Evolutionary conservation across 2,888 invertebrate genomes (phyloP).

Genomic region (Tetanocera ferruginea): DNA sequence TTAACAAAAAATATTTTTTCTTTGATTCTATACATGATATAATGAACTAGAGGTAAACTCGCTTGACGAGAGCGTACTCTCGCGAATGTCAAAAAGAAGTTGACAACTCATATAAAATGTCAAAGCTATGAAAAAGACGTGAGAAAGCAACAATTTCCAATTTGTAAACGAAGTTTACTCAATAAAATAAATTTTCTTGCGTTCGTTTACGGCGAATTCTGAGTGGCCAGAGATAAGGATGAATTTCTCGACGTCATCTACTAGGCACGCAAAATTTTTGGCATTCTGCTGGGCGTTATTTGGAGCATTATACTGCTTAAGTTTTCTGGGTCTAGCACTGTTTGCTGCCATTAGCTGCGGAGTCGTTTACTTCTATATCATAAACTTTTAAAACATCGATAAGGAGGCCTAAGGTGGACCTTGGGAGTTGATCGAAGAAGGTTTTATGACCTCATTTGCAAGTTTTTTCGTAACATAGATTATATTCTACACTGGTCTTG

Average conservation of each 20-base stretch:
- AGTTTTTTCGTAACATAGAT: conserved; percentile 99
- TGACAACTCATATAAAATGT: no score
- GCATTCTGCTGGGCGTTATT: conserved; percentile 89
- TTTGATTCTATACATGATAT: no score
- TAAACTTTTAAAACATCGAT: conserved; percentile 89
- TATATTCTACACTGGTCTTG: conserved; percentile 91
- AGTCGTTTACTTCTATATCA: conserved; percentile 90
- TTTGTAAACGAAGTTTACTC: no score
- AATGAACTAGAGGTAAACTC: no score
- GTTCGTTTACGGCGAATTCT: conserved; percentile 81
- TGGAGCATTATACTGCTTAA: conserved; percentile 96
- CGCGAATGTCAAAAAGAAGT: no score
- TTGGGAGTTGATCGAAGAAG: conserved; percentile 98
- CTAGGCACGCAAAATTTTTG: conserved; percentile 95
- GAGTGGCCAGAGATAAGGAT: conserved; percentile 93
- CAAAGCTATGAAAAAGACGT: no score
- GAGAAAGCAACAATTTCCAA: no score
- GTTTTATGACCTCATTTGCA: conserved; percentile 98
- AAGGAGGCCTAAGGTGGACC: conserved; percentile 97
- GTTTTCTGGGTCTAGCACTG: conserved; percentile 90
- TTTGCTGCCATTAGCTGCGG: conserved; percentile 92
- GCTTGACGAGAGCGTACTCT: no score
- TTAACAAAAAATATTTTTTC: no score
- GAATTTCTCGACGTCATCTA: conserved; percentile 99
- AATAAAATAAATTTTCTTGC: conserved; percentile 74